A percentile compares a stretch with the other conserved stretches of the same genome.
phyloP scores from a whole-genome alignment of 2,113 vertebrate species.

The Maccullochella peelii region DNA sequence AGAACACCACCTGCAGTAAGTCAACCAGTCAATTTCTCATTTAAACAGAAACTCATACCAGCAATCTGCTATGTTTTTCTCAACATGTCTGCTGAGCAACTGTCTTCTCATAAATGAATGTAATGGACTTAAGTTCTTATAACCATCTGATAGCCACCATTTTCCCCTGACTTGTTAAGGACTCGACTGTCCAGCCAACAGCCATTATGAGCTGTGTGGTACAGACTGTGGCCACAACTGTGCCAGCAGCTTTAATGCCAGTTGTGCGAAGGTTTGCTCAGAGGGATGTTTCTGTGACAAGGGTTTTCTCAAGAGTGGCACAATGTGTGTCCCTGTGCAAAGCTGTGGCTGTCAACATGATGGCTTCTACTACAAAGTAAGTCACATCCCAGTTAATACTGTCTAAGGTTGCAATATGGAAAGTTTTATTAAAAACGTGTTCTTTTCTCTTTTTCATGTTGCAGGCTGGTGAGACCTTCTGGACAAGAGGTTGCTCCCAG shows the following conservation, averaged over 20 bases:
- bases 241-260: conserved; percentile 44
- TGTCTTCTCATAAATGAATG: no score
- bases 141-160: conserved; percentile 21
- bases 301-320: conserved; percentile 76
- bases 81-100: no score
- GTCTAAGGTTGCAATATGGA: neutral
- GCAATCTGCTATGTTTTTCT: neutral
- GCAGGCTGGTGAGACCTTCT: conserved; percentile 72
- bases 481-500: conserved; percentile 61
- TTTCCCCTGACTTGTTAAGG: conserved; percentile 13
- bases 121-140: no score
- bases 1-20: conserved; percentile 76
- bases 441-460: neutral
- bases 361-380: conserved; percentile 72
- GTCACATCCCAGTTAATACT: neutral
- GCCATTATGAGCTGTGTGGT: conserved; percentile 79
- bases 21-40: neutral
- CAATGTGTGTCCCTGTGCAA: conserved; percentile 76
- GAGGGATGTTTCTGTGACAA: conserved; percentile 82
- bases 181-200: conserved; percentile 72
- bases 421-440: no score
- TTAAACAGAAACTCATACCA: neutral
- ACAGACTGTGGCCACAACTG: conserved; percentile 77
- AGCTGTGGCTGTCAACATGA: conserved; percentile 81
- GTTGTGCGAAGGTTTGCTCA: conserved; percentile 64